Percentiles rank a stretch among this genome's conserved stretches.
Conservation (phyloP, 2,113 vertebrate species). For the Atlantisia rogersi region DNA sequence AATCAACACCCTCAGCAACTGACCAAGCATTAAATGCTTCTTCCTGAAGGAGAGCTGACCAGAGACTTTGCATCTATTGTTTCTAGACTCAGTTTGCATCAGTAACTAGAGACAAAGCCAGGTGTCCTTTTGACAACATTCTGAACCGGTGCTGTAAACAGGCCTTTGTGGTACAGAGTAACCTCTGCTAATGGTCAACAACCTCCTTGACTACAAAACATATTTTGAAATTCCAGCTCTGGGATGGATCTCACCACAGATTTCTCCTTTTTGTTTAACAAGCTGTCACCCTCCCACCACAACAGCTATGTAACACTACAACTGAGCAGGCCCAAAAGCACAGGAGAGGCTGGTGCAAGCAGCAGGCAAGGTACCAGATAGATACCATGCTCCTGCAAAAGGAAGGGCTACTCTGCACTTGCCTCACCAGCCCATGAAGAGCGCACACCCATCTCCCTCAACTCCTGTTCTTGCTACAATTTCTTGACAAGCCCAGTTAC, state of each 20-base stretch:
- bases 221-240: neutral
- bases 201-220: neutral
- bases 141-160: neutral
- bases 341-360: neutral
- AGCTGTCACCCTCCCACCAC: neutral
- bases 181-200: neutral
- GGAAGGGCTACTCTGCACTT: neutral
- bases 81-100: neutral
- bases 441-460: accelerated
- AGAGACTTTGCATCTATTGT: neutral
- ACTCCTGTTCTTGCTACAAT: neutral
- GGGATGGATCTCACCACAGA: neutral
- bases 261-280: neutral
- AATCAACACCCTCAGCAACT: neutral
- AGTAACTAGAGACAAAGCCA: neutral
- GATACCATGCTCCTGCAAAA: neutral
- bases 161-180: neutral
- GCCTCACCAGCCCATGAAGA: neutral
- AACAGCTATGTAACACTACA: neutral
- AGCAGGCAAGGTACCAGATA: accelerated
- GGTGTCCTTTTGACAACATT: neutral
- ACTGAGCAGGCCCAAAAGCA: neutral
- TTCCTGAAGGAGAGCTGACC: neutral
- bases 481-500: neutral
- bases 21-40: neutral